phyloP scores from a whole-genome alignment of 2,797 vertebrate species.

The Crocidura indochinensis region DNA sequence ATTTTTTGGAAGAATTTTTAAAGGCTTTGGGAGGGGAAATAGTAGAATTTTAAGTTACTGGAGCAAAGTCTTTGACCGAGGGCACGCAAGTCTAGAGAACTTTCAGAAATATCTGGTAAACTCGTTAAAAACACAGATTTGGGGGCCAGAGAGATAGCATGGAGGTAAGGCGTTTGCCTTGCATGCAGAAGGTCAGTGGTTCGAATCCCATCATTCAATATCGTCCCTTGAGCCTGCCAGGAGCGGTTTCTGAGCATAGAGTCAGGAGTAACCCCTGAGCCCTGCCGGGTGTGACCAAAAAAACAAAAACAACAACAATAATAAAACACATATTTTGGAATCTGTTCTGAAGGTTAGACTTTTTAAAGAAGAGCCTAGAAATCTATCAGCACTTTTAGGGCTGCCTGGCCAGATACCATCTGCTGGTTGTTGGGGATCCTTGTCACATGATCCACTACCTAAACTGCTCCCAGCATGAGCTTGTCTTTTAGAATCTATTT shows the following conservation, averaged over 20 bases:
- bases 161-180: too few relatives aligned
- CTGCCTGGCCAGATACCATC: neutral
- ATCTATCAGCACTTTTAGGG: constrained; percentile 4
- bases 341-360: neutral
- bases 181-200: too few relatives aligned
- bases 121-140: constrained; percentile 1
- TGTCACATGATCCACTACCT: neutral
- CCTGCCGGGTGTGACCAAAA: too few relatives aligned
- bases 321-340: constrained; percentile 10
- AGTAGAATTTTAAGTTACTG: constrained; percentile 53
- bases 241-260: too few relatives aligned
- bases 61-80: constrained; percentile 67
- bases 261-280: too few relatives aligned
- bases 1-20: constrained; percentile 42
- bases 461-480: too few relatives aligned
- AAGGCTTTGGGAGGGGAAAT: neutral
- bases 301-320: too few relatives aligned
- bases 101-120: constrained; percentile 60
- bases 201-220: too few relatives aligned
- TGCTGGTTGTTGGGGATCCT: neutral
- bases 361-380: neutral
- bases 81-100: constrained; percentile 40
- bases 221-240: too few relatives aligned
- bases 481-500: too few relatives aligned
- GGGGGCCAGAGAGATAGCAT: too few relatives aligned